These are phyloP conservation scores for Alaudala cheleensis DNA, from an alignment of 2,113 vertebrate species.

Conservation along the genomic window DNA sequence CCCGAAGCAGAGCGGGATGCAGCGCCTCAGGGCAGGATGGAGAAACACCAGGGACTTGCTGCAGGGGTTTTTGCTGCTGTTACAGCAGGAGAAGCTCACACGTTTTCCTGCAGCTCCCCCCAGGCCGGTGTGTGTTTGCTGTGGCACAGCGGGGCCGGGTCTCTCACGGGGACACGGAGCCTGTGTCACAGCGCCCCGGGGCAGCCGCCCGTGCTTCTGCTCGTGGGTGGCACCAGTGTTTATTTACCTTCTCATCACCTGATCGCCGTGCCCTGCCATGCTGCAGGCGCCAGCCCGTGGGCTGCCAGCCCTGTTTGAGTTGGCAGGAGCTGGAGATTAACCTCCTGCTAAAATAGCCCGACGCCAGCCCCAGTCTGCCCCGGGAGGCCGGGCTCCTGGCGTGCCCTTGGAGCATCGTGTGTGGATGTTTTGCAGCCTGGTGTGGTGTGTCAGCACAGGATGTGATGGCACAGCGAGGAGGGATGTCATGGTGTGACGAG, in stretches of 20 bases:
- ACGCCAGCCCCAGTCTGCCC: background rate
- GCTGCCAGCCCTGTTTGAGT: constrained; percentile 38
- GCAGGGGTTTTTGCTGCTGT: background rate
- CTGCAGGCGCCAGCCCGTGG: background rate
- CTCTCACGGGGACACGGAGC: accelerated
- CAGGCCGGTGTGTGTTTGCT: background rate
- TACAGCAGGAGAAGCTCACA: background rate
- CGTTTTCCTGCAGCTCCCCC: background rate
- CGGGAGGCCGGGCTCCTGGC: background rate
- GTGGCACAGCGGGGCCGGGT: background rate
- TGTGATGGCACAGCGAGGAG: accelerated
- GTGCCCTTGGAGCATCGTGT: background rate
- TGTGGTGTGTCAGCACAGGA: background rate
- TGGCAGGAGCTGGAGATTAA: constrained; percentile 38
- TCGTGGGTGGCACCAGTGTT: constrained; percentile 10
- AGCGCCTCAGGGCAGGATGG: accelerated
- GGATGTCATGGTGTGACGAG: accelerated
- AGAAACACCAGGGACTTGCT: background rate
- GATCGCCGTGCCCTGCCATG: background rate
- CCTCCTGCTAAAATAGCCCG: background rate
- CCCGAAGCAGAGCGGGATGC: accelerated
- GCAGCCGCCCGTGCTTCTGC: background rate
- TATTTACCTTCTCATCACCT: constrained; percentile 42
- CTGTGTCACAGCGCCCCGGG: background rate
- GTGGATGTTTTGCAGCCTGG: accelerated